Base-by-base conservation (phyloP, 2,797 vertebrate genomes). In the Sebastes kiyomatsui region DNA sequence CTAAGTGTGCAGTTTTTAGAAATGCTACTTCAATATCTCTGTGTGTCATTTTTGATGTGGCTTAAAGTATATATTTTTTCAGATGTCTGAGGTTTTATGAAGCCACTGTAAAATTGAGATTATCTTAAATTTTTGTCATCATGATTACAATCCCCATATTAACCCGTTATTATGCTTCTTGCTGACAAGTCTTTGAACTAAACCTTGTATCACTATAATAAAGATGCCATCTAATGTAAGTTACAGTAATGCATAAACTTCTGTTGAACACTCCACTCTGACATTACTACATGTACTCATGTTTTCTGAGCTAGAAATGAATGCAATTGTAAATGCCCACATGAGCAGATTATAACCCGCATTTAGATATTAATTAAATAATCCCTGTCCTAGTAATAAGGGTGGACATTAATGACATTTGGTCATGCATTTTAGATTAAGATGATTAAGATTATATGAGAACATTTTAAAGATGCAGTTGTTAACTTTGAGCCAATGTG, bases 1-100 rank as follows among this genome's bases (percentile, higher is more conserved):
- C 77, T 75, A 77, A 79, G 80, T 81, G 77, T 83, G 72, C 52
- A 67, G 42, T 84, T 88, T 92, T 85, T 82, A 80, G 77, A 89
- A 89, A 87, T 83, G 56, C 82, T 79, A 62, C 72, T 90, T 90
- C 80, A 80, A 33, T 79, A 81, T 82, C 80, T 72, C 10, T 46
- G 42, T 79, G 77, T 85, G 79, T 78, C 75, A 81, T 78, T 86
- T 87, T 67, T 85, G 74, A 90, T 84, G 75, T 84, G 69, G 59
- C 11, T 67, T 25, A 73, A 81, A 73, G 16, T 64, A 25, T 32
- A 59, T 64, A 72, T 88, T 80, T 72, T 77, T 67, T 83, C 32
- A 87, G 61, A 83, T 68, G 38, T 72, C 71, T 46, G 38, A 22
- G 16, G 23, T 56, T 68, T 68, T 64, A 80, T 70, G 62, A 79